A percentile compares a stretch with the other conserved stretches of the same genome.
Evolutionary conservation across 2,888 invertebrate genomes (phyloP).

Genomic region (Troilus luridus): DNA sequence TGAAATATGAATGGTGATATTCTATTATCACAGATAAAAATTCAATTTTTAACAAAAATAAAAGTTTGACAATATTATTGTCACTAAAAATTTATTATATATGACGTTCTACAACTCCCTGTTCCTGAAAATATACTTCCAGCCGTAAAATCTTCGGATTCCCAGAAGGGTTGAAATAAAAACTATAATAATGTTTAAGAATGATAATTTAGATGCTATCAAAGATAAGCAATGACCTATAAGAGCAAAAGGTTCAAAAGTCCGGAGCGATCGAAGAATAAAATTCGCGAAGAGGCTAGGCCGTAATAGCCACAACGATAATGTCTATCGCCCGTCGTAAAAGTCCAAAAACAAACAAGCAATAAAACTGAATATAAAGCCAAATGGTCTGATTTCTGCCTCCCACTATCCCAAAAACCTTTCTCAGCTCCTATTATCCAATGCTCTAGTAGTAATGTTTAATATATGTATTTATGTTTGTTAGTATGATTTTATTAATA

Average conservation of each 20-base stretch:
- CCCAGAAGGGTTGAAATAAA: conserved; percentile 1
- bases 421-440: conserved; percentile 2
- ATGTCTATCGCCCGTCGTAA: conserved; percentile 40
- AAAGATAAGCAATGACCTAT: conserved; percentile 13
- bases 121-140: background rate
- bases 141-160: background rate
- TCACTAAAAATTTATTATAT: background rate
- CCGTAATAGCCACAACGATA: conserved; percentile 5
- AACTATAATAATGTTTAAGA: conserved; percentile 26
- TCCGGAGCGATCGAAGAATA: conserved; percentile 28
- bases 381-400: conserved; percentile 33
- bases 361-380: conserved; percentile 30
- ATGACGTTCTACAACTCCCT: background rate
- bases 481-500: background rate
- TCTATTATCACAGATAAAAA: background rate
- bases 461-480: background rate
- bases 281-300: conserved; percentile 25
- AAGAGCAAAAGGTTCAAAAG: conserved; percentile 35
- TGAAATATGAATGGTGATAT: background rate
- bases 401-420: conserved; percentile 1
- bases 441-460: background rate
- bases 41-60: background rate
- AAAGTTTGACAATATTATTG: background rate
- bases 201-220: conserved; percentile 26
- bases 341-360: conserved; percentile 46